phyloP scores from a whole-genome alignment of 1,140 invertebrate species.

The Pachyrhynchus sulphureomaculatus region DNA sequence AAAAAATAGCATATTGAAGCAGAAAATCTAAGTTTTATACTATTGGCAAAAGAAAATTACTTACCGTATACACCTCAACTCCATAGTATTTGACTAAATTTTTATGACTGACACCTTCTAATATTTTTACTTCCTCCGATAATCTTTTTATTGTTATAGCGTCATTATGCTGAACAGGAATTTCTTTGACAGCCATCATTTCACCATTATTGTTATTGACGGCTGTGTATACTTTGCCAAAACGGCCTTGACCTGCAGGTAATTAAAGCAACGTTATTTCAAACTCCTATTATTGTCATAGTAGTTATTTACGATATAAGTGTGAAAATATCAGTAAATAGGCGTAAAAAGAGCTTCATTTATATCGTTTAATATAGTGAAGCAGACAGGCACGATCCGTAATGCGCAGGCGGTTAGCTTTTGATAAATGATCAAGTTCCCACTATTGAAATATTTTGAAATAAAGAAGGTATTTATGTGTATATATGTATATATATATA shows the following conservation, averaged over 20 bases:
- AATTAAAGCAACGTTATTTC: background rate
- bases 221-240: slow-evolving; percentile 71
- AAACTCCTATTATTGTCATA: too few relatives aligned
- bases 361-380: too few relatives aligned
- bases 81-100: slow-evolving; percentile 92
- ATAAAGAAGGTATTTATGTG: too few relatives aligned
- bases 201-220: slow-evolving; percentile 91
- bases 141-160: slow-evolving; percentile 75
- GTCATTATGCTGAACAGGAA: slow-evolving; percentile 82
- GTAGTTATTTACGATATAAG: too few relatives aligned
- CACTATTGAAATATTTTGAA: too few relatives aligned
- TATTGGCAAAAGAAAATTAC: slow-evolving; percentile 33
- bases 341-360: too few relatives aligned
- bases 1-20: background rate
- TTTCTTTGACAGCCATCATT: slow-evolving; percentile 92
- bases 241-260: slow-evolving; percentile 56
- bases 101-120: slow-evolving; percentile 84
- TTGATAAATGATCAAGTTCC: too few relatives aligned
- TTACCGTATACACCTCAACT: slow-evolving; percentile 84
- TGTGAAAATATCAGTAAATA: too few relatives aligned
- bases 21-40: background rate
- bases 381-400: too few relatives aligned
- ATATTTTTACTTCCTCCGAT: slow-evolving; percentile 85
- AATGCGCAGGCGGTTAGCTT: too few relatives aligned
- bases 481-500: too few relatives aligned